These are phyloP conservation scores for Platycheirus albimanus DNA, from an alignment of 2,888 invertebrate species.

Conservation along the genomic window DNA sequence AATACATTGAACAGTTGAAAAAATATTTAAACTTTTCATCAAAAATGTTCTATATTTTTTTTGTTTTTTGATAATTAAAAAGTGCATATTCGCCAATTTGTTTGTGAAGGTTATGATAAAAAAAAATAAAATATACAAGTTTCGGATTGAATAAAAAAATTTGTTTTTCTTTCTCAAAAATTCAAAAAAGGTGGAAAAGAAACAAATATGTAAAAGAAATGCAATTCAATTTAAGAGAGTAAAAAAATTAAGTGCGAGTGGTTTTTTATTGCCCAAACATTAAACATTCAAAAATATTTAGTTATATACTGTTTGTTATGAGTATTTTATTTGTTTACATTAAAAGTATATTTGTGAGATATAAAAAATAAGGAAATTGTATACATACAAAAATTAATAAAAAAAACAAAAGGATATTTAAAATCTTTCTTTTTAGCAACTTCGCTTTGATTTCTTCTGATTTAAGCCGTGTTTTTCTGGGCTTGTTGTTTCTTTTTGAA, in stretches of 20 bases:
- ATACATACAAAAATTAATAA: too few species aligned
- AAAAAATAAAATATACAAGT: slow-evolving; percentile 45
- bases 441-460: background rate
- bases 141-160: slow-evolving; percentile 28
- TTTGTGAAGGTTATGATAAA: slow-evolving; percentile 15
- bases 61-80: slow-evolving; percentile 27
- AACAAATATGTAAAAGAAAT: slow-evolving; percentile 11
- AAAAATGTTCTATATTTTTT: slow-evolving; percentile 35
- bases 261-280: slow-evolving; percentile 67
- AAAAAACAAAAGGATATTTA: background rate
- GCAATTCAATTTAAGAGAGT: slow-evolving; percentile 24
- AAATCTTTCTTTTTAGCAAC: background rate
- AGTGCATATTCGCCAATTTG: slow-evolving; percentile 72
- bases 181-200: slow-evolving; percentile 32
- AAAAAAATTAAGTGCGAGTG: slow-evolving; percentile 64
- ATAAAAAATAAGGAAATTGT: background rate
- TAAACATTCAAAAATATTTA: slow-evolving; percentile 70
- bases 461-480: background rate
- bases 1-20: slow-evolving; percentile 60
- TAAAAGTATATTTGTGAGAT: background rate
- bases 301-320: slow-evolving; percentile 43
- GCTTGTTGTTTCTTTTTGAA: background rate
- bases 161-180: slow-evolving; percentile 45
- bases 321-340: slow-evolving; percentile 31
- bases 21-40: slow-evolving; percentile 32